These are phyloP conservation scores for Agonopterix alstromeriana DNA, from an alignment of 2,888 invertebrate genomes.

Conservation along the genomic window DNA sequence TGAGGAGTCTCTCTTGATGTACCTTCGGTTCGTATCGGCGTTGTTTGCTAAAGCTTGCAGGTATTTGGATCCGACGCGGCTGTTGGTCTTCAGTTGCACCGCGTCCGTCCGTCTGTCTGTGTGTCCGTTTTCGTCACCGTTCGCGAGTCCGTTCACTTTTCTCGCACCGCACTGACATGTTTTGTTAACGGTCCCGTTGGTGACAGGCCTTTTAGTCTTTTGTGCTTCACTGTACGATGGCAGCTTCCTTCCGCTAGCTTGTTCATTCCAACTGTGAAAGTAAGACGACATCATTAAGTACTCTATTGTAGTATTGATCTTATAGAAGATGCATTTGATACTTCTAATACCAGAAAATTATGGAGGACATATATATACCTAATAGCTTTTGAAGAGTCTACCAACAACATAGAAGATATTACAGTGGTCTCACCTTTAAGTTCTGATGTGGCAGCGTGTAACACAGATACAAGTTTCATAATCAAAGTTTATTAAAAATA, in stretches of 20 bases:
- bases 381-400: too few species aligned
- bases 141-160: constrained; percentile 51
- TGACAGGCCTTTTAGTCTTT: constrained; percentile 67
- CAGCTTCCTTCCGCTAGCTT: constrained; percentile 69
- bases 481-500: constrained; percentile 35
- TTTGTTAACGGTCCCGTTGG: constrained; percentile 57
- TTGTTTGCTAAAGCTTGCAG: constrained; percentile 62
- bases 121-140: constrained; percentile 37
- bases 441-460: constrained; percentile 73
- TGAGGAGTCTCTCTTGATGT: constrained; percentile 58
- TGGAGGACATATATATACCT: too few species aligned
- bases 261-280: constrained; percentile 72
- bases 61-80: constrained; percentile 67
- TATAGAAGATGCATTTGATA: too few species aligned
- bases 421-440: constrained; percentile 63
- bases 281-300: not conserved
- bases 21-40: constrained; percentile 38
- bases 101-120: constrained; percentile 41
- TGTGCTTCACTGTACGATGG: constrained; percentile 73
- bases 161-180: constrained; percentile 62
- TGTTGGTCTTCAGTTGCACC: constrained; percentile 56
- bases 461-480: constrained; percentile 65
- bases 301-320: not conserved
- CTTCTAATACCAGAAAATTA: too few species aligned
- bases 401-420: too few species aligned